phyloP scores from a whole-genome alignment of 1,140 invertebrate species.

The Bombus fervidus region DNA sequence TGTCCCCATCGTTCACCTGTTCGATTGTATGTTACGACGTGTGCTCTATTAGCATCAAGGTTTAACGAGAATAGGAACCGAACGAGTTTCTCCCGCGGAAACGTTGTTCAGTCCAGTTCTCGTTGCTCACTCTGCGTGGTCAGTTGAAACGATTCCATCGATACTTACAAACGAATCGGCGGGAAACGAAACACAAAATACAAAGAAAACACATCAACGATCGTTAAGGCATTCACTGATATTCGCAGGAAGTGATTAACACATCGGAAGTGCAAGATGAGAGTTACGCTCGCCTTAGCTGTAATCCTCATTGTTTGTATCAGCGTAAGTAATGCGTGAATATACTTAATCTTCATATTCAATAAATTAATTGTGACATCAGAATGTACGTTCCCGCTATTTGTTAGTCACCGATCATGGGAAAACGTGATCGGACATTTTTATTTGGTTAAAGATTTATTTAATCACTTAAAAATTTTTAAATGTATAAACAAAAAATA shows the following conservation, averaged over 20 bases:
- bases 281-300: conserved; percentile 29
- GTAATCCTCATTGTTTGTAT: conserved; percentile 38
- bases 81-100: conserved; percentile 17
- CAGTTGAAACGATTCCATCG: conserved; percentile 23
- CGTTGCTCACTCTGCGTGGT: conserved; percentile 15
- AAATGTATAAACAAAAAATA: neutral
- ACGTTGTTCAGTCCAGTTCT: conserved; percentile 17
- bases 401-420: neutral
- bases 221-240: neutral
- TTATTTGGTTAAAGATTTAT: neutral
- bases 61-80: conserved; percentile 27
- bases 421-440: neutral
- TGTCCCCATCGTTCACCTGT: conserved; percentile 44
- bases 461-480: neutral
- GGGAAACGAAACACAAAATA: conserved; percentile 8
- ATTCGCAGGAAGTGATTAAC: conserved; percentile 30
- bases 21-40: conserved; percentile 39
- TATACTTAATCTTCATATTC: neutral
- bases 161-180: neutral
- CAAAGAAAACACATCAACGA: neutral
- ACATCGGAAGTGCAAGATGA: conserved; percentile 48
- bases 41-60: conserved; percentile 20
- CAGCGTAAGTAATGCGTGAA: conserved; percentile 43
- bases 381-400: neutral
- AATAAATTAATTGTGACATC: neutral